A percentile compares a stretch with the other conserved stretches of the same genome.
Evolutionary conservation across 2,113 vertebrate species (phyloP).

Genomic region (Dromas ardeola): DNA sequence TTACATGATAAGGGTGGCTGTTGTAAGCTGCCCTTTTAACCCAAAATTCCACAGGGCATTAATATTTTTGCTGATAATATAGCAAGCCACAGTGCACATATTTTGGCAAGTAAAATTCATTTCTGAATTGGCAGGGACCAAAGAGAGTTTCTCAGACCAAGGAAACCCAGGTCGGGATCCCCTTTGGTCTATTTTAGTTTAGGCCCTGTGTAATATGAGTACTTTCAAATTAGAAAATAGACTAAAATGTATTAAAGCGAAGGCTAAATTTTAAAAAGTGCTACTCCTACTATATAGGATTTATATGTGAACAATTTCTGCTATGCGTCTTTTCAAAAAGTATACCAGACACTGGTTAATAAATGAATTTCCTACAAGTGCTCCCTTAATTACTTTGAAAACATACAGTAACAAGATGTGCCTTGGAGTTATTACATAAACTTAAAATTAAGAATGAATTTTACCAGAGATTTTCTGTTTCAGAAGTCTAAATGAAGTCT

Average conservation of each 20-base stretch:
- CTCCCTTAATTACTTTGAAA: slow-evolving; percentile 32
- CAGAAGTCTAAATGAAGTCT: slow-evolving; percentile 40
- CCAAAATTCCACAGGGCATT: background rate
- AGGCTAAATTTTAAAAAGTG: background rate
- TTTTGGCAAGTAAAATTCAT: background rate
- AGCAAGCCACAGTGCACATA: background rate
- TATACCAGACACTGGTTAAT: background rate
- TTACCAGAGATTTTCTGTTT: slow-evolving; percentile 31
- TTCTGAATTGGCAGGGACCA: background rate
- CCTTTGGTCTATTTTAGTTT: background rate
- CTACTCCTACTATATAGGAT: background rate
- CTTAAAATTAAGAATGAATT: slow-evolving; percentile 33
- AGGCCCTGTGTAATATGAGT: background rate
- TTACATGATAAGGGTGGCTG: background rate
- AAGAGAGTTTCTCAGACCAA: background rate
- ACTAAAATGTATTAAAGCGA: background rate
- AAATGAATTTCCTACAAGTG: background rate
- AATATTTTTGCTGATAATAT: background rate
- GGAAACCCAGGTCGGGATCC: background rate
- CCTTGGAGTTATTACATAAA: slow-evolving; percentile 27
- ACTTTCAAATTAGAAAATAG: background rate
- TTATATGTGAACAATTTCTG: background rate
- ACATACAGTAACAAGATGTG: slow-evolving; percentile 3
- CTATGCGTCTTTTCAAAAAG: background rate
- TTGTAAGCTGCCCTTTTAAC: background rate